Evolutionary conservation across 2,888 invertebrate species (phyloP), one percentile per base, ranked within the genome.

Genomic region (Autographa gamma): DNA sequence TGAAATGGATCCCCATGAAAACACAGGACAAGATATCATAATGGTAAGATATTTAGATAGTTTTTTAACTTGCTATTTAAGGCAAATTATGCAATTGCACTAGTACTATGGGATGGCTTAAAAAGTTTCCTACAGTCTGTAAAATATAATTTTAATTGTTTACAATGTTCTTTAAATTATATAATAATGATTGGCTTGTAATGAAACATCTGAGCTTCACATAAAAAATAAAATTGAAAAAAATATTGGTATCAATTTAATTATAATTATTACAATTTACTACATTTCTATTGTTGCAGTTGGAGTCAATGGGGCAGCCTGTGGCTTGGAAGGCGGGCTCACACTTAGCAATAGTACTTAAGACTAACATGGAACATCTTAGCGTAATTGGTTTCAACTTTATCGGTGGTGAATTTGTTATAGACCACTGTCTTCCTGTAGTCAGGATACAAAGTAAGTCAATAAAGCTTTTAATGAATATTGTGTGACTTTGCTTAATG

Each of bases 311-410:
- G 91, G 98, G 98, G 69, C 96, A 97, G 88, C 97, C 97, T 62
- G 95, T 97, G 69, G 98, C 98, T 38, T 98, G 98, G 98, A 97
- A 97, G 86, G 97, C 97, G 65, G 96, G 97, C 65, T 97, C 97
- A 77, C 96, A 97, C 88, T 96, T 98, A 85, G 97, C 97, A 64
- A 95, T 98, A 79, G 96, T 98, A 74, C 86, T 98, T 69, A 97
- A 97, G 90, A 97, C 98, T 60, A 98, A 98, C 88, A 96, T 98
- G 82, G 97, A 97, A 86, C 97, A 97, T 85, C 96, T 98, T 61
- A 97, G 97, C 74, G 96, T 97, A 81, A 96, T 98, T 76, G 97
- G 97, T 62, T 96, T 97, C 77, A 96, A 97, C 84, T 97, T 98
- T 91, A 96, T 97, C 88, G 96, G 97, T 83, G 97, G 97, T 84